A percentile compares a stretch with the other conserved stretches of the same genome.
Conservation (phyloP, 2,113 vertebrate species). For the Colaptes auratus region DNA sequence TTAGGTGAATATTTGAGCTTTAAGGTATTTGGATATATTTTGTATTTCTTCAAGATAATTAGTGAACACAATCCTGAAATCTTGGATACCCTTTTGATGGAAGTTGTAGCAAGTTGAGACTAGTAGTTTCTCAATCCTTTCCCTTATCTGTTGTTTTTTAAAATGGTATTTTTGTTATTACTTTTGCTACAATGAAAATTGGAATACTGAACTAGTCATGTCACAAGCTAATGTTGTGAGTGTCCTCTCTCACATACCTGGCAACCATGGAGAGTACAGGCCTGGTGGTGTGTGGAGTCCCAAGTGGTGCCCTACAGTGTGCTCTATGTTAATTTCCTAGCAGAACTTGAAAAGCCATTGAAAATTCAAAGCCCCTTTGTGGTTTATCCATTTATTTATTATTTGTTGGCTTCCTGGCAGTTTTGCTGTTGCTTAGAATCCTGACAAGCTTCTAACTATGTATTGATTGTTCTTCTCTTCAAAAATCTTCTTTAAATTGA, state of each 20-base stretch:
- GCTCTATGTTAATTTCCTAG: neutral
- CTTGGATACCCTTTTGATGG: neutral
- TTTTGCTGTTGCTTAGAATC: constrained; percentile 37
- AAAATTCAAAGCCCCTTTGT: neutral
- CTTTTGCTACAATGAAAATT: neutral
- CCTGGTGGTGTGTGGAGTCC: neutral
- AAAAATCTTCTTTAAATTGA: constrained; percentile 64
- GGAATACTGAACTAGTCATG: neutral
- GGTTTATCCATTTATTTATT: neutral
- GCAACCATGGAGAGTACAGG: neutral
- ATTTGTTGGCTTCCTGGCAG: constrained; percentile 12
- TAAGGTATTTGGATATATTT: neutral
- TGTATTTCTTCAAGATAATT: neutral
- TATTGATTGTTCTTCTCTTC: constrained; percentile 64
- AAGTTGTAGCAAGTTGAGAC: neutral
- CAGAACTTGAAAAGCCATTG: neutral
- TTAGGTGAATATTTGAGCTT: neutral
- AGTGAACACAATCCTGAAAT: neutral
- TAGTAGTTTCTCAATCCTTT: neutral
- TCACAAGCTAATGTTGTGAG: neutral
- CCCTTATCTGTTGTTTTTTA: neutral
- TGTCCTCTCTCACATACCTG: neutral
- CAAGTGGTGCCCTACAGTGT: neutral
- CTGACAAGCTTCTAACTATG: constrained; percentile 35
- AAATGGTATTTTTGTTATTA: neutral